Evolutionary conservation across 2,888 invertebrate genomes (phyloP).

Genomic region (Mimachlamys varia): DNA sequence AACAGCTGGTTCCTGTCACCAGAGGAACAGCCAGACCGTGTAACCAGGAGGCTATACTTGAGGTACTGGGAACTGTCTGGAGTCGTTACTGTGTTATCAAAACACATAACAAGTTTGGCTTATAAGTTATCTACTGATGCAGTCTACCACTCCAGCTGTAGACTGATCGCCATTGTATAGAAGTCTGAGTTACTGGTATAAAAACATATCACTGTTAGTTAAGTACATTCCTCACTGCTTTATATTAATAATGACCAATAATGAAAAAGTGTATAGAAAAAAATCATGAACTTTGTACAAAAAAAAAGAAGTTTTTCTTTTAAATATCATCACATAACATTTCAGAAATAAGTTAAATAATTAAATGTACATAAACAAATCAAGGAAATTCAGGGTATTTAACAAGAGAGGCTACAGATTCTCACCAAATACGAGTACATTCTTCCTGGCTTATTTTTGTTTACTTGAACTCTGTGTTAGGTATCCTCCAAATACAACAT

Average conservation of each 20-base stretch:
- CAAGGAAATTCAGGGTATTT: not conserved
- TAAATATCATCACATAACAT: slow-evolving; percentile 32
- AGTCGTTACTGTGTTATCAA: not conserved
- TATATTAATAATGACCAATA: slow-evolving; percentile 19
- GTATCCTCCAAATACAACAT: not conserved
- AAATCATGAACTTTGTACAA: slow-evolving; percentile 14
- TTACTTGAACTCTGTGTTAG: not conserved
- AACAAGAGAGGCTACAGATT: not conserved
- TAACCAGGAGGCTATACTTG: no score
- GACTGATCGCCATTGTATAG: slow-evolving; percentile 24
- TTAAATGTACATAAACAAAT: slow-evolving; percentile 36
- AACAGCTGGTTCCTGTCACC: no score
- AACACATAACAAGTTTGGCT: slow-evolving; percentile 14
- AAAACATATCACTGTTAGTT: not conserved
- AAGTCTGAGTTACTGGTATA: not conserved
- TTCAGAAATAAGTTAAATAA: not conserved
- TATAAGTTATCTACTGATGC: not conserved
- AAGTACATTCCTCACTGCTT: not conserved
- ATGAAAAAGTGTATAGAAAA: slow-evolving; percentile 25
- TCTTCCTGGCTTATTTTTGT: not conserved
- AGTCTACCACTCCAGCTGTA: not conserved
- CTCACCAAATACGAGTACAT: not conserved
- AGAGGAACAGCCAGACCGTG: no score
- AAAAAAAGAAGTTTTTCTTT: not conserved
- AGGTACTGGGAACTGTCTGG: slow-evolving; percentile 18